Evolutionary conservation across 1,140 invertebrate genomes (phyloP), one percentile per base, ranked within the genome.

Genomic region (Nasonia giraulti): DNA sequence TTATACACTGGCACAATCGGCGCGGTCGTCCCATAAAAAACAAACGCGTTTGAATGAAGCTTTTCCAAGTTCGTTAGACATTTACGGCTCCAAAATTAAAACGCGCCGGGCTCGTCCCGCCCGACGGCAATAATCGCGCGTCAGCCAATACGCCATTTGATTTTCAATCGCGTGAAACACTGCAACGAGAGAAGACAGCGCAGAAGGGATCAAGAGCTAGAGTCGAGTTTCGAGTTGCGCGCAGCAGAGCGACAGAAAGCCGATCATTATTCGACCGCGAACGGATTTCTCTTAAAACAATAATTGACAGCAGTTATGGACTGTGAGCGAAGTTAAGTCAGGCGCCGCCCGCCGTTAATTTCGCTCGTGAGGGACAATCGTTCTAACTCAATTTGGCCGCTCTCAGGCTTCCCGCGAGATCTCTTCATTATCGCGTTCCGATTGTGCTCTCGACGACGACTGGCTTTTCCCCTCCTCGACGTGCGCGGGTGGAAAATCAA

Each of bases 281-380:
- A 69, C 33, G 80, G 80, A 78, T 82, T 82, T 78, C 20, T 83
- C 76, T 82, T 71, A 44, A 66, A 86, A 74, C 47, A 82, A 62
- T 82, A 86, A 86, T 86, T 82, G 85, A 86, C 80, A 75, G 80
- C 14, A 78, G 74, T 78, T 85, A 79, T 37, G 74, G 83, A 55
- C 20, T 69, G 68, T 23, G 27, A 27, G 27, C 78, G 50, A 11
- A 69, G 33, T 75, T 8, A 0, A 37, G 20, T 23, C 7, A 12
- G 44, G 11, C 33, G 33, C 33, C 33, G 33, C 33, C 33, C 5
- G 33, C 12, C 76, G 75, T 83, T 86, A 86, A 86, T 86, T 86
- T 71, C 66, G 11, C n/a, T 14, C 62, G 80, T 75, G 55, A 82
- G 79, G 37, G 75, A 82, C 75, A 86, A 79, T 66, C 62, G 76